phyloP scores from a whole-genome alignment of 2,888 invertebrate genomes.

The Trichacis sp. region DNA sequence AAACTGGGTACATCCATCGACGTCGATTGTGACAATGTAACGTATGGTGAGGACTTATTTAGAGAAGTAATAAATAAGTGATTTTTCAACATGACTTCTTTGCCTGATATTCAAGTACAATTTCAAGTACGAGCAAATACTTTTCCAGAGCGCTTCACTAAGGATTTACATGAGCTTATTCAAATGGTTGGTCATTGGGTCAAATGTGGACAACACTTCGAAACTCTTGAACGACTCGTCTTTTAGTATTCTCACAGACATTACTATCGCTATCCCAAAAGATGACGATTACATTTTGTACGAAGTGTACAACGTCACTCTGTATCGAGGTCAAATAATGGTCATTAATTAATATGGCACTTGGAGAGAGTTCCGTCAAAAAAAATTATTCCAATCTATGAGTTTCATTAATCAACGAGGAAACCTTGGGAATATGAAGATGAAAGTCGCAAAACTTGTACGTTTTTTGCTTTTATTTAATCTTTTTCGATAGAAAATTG shows the following conservation, averaged over 20 bases:
- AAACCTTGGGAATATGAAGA: conserved; percentile 37
- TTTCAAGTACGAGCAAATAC: neutral
- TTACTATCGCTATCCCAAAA: conserved; percentile 44
- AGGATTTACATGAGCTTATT: neutral
- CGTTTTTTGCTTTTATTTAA: too few species aligned
- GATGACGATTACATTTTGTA: conserved; percentile 28
- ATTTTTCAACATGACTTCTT: too few species aligned
- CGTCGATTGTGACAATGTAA: neutral
- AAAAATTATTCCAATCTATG: conserved; percentile 16
- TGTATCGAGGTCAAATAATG: conserved; percentile 44
- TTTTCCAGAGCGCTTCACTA: neutral
- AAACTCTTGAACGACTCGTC: conserved; percentile 44
- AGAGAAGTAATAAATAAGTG: neutral
- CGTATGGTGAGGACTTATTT: neutral
- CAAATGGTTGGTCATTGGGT: conserved; percentile 49
- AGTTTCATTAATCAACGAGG: conserved; percentile 31
- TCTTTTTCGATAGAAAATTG: too few species aligned
- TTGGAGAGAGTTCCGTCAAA: conserved; percentile 34
- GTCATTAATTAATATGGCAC: conserved; percentile 43
- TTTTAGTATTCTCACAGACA: conserved; percentile 49
- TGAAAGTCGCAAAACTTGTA: conserved; percentile 43
- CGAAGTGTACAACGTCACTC: too few species aligned
- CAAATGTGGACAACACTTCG: conserved; percentile 37
- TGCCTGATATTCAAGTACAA: neutral
- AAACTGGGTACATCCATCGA: neutral